Conservation (phyloP, 2,113 vertebrate genomes). For the Ramphastos sulfuratus region DNA sequence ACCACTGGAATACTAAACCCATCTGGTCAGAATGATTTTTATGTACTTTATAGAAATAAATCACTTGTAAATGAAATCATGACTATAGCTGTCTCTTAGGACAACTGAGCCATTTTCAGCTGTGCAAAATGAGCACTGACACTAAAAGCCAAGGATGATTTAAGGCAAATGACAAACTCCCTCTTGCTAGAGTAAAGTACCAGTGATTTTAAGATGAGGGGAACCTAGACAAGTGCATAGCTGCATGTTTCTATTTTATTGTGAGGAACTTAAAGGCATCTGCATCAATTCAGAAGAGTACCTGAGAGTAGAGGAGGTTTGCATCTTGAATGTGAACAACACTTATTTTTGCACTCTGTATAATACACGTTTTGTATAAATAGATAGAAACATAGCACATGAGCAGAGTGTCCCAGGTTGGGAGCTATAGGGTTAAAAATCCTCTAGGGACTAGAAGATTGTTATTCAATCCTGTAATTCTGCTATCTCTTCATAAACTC, state of each 20-base stretch:
- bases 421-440: no score
- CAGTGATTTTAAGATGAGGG: background rate
- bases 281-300: background rate
- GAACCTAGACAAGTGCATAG: background rate
- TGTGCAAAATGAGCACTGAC: constrained; percentile 40
- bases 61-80: constrained; percentile 38
- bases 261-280: background rate
- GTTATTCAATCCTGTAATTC: no score
- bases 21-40: constrained; percentile 1
- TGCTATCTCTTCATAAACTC: no score
- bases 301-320: background rate
- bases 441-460: no score
- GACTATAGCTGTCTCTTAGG: constrained; percentile 34
- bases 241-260: background rate
- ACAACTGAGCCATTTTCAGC: constrained; percentile 55
- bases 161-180: constrained; percentile 39
- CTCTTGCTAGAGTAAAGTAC: background rate
- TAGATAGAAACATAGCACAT: background rate
- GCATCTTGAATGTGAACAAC: background rate
- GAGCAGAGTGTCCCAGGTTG: background rate
- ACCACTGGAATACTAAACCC: background rate
- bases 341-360: background rate
- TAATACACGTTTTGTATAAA: background rate
- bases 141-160: constrained; percentile 61
- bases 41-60: constrained; percentile 49